A percentile compares a stretch with the other conserved stretches of the same genome.
These are phyloP conservation scores for Amazona guildingii DNA, from an alignment of 2,113 vertebrate species.

Conservation along the genomic window DNA sequence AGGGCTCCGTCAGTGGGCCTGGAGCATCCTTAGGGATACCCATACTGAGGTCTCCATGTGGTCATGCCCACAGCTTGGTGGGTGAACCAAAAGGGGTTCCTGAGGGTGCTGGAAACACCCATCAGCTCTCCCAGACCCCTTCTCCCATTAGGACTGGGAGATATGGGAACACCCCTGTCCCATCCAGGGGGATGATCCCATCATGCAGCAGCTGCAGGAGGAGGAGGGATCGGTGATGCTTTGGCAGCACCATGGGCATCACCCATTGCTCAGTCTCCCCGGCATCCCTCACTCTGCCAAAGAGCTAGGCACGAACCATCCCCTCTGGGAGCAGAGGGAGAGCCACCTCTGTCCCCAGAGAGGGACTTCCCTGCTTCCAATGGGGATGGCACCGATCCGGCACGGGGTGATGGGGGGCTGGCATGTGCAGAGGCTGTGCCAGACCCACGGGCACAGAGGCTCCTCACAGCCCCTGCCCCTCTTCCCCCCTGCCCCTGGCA, in stretches of 20 bases:
- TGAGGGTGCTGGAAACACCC: background rate
- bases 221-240: rapidly evolving
- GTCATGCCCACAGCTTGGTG: rapidly evolving
- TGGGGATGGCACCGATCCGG: rapidly evolving
- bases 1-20: rapidly evolving
- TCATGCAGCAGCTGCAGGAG: background rate
- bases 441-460: background rate
- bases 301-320: background rate
- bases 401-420: background rate
- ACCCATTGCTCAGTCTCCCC: background rate
- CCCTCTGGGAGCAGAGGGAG: background rate
- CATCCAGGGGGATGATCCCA: rapidly evolving
- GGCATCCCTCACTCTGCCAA: background rate
- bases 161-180: background rate
- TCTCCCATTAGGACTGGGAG: background rate
- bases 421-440: background rate
- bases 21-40: background rate
- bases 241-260: background rate
- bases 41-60: rapidly evolving
- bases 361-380: background rate
- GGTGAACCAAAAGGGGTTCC: background rate
- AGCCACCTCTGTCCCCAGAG: background rate
- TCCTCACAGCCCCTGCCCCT: background rate
- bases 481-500: slow-evolving; percentile 54
- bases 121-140: background rate